These are phyloP conservation scores for Heterodera schachtii DNA, from an alignment of 1,140 invertebrate species.

Conservation along the genomic window DNA sequence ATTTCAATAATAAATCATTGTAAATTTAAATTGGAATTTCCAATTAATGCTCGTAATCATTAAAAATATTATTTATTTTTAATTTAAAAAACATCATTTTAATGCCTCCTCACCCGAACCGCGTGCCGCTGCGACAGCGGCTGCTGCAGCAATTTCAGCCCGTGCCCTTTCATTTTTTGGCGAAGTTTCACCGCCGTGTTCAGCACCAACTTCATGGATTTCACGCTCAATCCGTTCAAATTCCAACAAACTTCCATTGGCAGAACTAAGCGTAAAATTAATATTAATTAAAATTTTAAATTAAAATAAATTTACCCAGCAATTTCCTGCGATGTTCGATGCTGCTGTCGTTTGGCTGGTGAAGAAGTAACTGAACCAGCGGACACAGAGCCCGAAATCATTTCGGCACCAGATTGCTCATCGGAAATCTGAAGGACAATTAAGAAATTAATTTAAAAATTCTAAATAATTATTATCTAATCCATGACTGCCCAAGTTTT, in stretches of 20 bases:
- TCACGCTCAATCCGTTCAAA: slow-evolving; percentile 31
- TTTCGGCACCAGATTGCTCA: neutral
- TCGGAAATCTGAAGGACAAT: neutral
- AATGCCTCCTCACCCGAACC: neutral
- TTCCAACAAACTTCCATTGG: slow-evolving; percentile 32
- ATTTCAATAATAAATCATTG: too few relatives aligned
- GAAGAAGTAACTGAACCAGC: slow-evolving; percentile 19
- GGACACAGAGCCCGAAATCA: neutral
- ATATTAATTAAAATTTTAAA: neutral
- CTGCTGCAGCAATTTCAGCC: slow-evolving; percentile 26
- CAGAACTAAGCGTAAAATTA: too few relatives aligned
- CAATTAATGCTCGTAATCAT: too few relatives aligned
- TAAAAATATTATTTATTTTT: neutral
- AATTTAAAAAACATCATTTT: neutral
- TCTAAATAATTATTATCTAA: too few relatives aligned
- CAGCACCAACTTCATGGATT: slow-evolving; percentile 4
- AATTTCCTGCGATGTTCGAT: slow-evolving; percentile 5
- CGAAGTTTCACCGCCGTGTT: neutral
- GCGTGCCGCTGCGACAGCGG: slow-evolving; percentile 3
- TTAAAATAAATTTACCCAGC: neutral
- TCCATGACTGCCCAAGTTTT: too few relatives aligned
- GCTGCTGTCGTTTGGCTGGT: slow-evolving; percentile 10
- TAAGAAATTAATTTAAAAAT: too few relatives aligned
- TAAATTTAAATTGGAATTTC: too few relatives aligned
- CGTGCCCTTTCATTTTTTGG: neutral